A percentile compares a stretch with the other conserved stretches of the same genome.
Evolutionary conservation across 2,797 vertebrate species (phyloP).

Genomic region (Gambelia wislizenii): DNA sequence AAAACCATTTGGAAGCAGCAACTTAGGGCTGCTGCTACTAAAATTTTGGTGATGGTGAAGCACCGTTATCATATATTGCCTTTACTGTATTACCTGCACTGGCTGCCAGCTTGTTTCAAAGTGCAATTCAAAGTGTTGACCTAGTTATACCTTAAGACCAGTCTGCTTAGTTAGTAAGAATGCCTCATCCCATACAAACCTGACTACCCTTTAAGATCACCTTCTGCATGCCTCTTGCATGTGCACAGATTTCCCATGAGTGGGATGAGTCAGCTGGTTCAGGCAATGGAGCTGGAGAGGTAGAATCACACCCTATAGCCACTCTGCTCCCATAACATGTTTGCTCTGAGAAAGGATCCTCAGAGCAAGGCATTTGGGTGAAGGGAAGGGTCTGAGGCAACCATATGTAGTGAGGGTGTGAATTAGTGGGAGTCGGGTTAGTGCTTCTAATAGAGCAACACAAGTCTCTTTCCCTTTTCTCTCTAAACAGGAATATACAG

Average conservation of each 20-base stretch:
- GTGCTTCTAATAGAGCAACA: background rate
- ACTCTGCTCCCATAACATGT: too few relatives aligned
- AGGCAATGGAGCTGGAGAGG: too few relatives aligned
- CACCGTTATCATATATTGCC: background rate
- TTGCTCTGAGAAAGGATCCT: too few relatives aligned
- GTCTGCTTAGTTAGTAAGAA: background rate
- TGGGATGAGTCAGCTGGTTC: too few relatives aligned
- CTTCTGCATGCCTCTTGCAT: background rate
- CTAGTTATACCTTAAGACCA: background rate
- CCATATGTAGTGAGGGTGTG: too few relatives aligned
- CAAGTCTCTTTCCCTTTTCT: background rate
- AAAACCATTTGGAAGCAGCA: background rate
- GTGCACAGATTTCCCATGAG: background rate
- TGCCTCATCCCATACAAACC: background rate
- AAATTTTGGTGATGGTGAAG: background rate
- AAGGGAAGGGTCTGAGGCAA: too few relatives aligned
- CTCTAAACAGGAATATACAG: background rate
- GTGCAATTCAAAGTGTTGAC: background rate
- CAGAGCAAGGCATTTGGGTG: too few relatives aligned
- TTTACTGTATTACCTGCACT: background rate
- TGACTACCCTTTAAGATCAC: background rate
- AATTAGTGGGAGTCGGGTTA: background rate
- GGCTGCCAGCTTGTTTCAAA: background rate
- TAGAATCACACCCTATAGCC: too few relatives aligned
- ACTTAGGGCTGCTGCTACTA: background rate